phyloP scores from a whole-genome alignment of 2,113 vertebrate species.

The Neogobius melanostomus region DNA sequence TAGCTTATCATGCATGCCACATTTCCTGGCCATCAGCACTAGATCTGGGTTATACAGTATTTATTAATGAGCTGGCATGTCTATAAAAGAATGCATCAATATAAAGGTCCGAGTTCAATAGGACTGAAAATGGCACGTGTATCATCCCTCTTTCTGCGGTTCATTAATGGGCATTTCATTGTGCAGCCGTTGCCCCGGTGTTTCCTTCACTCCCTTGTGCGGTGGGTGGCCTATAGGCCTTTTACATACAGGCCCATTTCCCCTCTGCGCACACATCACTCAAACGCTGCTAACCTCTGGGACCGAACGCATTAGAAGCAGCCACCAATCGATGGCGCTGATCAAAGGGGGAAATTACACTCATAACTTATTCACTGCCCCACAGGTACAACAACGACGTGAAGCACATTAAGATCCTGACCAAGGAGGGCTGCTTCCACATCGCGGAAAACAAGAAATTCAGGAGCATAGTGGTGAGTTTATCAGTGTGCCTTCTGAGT shows the following conservation, averaged over 20 bases:
- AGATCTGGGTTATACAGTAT: neutral
- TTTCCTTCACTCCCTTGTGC: neutral
- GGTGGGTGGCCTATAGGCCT: conserved; percentile 35
- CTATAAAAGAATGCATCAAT: neutral
- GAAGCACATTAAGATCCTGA: conserved; percentile 99
- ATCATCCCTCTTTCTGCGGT: neutral
- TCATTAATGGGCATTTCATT: neutral
- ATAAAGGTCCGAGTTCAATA: neutral
- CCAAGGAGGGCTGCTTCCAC: conserved; percentile 91
- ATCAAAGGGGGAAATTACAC: conserved; percentile 90
- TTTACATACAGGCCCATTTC: conserved; percentile 24
- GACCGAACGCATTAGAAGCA: conserved; percentile 74
- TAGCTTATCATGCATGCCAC: neutral
- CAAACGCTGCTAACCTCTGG: conserved; percentile 77
- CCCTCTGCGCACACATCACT: conserved; percentile 69
- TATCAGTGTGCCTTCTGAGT: conserved; percentile 43
- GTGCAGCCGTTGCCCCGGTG: neutral
- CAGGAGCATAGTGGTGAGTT: conserved; percentile 95
- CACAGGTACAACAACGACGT: conserved; percentile 98
- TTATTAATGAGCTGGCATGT: neutral
- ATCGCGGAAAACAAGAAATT: conserved; percentile 98
- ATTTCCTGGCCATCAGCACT: neutral
- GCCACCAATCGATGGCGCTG: conserved; percentile 87
- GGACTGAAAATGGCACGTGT: too few species aligned
- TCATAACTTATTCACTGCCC: conserved; percentile 91